Conservation (phyloP, 2,797 vertebrate species). For the Helostoma temminkii region DNA sequence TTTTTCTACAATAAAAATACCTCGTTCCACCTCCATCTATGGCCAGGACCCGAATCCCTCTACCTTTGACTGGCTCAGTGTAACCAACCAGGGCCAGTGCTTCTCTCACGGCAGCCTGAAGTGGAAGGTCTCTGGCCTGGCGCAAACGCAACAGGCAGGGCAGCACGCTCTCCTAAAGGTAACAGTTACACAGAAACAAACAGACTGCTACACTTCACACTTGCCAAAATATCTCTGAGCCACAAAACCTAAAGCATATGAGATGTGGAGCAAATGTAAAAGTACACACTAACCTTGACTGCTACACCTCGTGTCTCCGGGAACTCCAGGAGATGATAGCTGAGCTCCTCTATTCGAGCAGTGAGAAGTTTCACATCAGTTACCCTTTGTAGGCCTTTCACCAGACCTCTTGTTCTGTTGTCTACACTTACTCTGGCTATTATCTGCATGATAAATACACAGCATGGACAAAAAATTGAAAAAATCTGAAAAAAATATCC, state of each 20-base stretch:
- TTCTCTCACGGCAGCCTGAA: conserved; percentile 93
- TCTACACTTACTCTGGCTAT: conserved; percentile 95
- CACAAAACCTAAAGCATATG: fast-evolving
- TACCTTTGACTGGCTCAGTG: conserved; percentile 91
- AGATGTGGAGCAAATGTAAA: background rate
- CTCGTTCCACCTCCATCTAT: conserved; percentile 98
- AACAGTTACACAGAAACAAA: background rate
- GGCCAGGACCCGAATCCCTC: conserved; percentile 91
- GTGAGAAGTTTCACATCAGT: conserved; percentile 89
- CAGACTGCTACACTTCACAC: fast-evolving
- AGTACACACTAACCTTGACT: conserved; percentile 86
- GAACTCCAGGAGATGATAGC: conserved; percentile 93
- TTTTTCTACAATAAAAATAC: conserved; percentile 75
- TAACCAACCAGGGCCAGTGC: conserved; percentile 93
- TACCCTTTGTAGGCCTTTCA: conserved; percentile 90
- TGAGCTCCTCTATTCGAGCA: conserved; percentile 92
- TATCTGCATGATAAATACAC: conserved; percentile 82
- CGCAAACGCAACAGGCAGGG: conserved; percentile 90
- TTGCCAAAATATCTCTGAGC: background rate
- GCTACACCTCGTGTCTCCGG: conserved; percentile 94
- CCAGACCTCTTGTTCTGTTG: conserved; percentile 93
- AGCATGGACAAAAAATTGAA: background rate
- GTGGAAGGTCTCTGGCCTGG: conserved; percentile 88
- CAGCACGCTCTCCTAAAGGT: conserved; percentile 88
- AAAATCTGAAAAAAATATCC: no score